phyloP scores from a whole-genome alignment of 2,888 invertebrate species.

The Acrocyrtus sp. region DNA sequence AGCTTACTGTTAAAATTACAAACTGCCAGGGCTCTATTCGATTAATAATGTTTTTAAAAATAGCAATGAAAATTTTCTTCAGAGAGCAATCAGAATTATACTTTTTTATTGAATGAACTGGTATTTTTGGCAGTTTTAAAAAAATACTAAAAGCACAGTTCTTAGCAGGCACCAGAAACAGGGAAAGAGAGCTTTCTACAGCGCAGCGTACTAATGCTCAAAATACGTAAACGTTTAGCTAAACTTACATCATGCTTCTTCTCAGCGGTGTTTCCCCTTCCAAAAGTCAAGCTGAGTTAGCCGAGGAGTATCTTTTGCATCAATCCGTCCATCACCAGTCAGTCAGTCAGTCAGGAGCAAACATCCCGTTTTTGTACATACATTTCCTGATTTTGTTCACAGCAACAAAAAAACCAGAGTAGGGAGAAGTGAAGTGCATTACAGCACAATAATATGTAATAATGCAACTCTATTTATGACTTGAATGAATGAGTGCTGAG shows the following conservation, averaged over 20 bases:
- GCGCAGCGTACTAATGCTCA: not conserved
- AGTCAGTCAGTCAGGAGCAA: conserved; percentile 24
- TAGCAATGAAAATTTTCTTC: not conserved
- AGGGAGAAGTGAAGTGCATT: conserved; percentile 18
- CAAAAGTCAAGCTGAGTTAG: conserved; percentile 16
- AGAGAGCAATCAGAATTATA: not conserved
- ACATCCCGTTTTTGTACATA: conserved; percentile 41
- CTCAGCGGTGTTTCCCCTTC: conserved; percentile 21
- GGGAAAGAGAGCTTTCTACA: not conserved
- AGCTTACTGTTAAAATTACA: no score
- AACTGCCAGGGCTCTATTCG: no score
- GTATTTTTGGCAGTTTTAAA: conserved; percentile 5
- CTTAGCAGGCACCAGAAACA: conserved; percentile 11
- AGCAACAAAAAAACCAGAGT: conserved; percentile 24
- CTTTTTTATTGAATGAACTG: not conserved
- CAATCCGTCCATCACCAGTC: conserved; percentile 2
- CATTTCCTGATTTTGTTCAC: conserved; percentile 39
- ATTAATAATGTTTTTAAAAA: not conserved
- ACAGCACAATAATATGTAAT: no score
- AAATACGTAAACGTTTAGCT: conserved; percentile 37
- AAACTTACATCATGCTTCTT: conserved; percentile 17
- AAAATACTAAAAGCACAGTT: conserved; percentile 33
- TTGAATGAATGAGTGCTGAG: not conserved
- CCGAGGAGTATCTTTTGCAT: not conserved
- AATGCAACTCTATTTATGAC: not conserved